Evolutionary conservation across 2,113 vertebrate species (phyloP).

Genomic region (Lagopus leucura): DNA sequence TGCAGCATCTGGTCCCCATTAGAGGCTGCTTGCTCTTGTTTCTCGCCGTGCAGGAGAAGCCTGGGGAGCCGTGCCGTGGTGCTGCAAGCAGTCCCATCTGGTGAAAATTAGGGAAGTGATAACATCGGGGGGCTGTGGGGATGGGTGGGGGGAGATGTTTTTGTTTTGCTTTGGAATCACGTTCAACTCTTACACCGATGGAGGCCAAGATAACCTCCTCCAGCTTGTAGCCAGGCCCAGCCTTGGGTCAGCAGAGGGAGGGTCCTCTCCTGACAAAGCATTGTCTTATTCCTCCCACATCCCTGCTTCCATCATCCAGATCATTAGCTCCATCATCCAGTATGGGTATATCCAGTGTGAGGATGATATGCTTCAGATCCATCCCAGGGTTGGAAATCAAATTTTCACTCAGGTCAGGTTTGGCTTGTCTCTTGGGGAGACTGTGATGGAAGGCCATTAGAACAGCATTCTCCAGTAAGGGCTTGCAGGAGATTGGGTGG

Average conservation of each 20-base stretch:
- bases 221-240: neutral
- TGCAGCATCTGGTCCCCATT: conserved; percentile 72
- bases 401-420: neutral
- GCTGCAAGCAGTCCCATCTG: conserved; percentile 62
- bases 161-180: conserved; percentile 69
- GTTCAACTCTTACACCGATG: conserved; percentile 66
- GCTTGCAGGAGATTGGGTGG: neutral
- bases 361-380: neutral
- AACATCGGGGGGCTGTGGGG: conserved; percentile 33
- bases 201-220: conserved; percentile 45
- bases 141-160: neutral
- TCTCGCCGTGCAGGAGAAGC: neutral
- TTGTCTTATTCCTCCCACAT: neutral
- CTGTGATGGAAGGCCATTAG: neutral
- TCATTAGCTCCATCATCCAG: neutral
- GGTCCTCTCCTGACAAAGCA: neutral
- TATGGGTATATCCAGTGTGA: neutral
- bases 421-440: neutral
- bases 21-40: conserved; percentile 30
- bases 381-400: neutral
- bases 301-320: neutral
- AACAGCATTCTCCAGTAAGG: neutral
- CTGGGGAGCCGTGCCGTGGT: neutral
- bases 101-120: conserved; percentile 66
- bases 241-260: neutral